Evolutionary conservation across 92 coral and sea anemone genomes (phyloP).

Genomic region (Epizoanthus scotinus): DNA sequence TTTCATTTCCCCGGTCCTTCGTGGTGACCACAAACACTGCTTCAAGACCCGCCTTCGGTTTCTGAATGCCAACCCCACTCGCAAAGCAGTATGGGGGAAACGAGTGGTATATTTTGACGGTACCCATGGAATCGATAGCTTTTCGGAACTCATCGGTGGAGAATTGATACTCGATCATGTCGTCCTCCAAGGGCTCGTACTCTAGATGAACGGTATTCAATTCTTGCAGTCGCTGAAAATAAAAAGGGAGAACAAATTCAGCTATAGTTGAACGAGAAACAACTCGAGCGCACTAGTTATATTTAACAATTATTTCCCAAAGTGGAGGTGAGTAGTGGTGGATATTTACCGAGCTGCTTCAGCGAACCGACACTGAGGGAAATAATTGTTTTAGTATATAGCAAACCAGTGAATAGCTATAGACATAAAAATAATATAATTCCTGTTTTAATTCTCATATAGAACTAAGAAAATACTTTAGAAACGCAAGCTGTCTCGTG

Average conservation of each 20-base stretch:
- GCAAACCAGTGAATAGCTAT: too few species aligned
- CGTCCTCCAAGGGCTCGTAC: conserved; percentile 88
- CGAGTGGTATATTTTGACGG: conserved; percentile 79
- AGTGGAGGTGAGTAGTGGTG: too few species aligned
- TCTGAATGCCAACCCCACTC: conserved; percentile 86
- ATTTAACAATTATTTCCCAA: too few species aligned
- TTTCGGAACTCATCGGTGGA: conserved; percentile 86
- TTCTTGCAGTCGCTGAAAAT: conserved; percentile 70
- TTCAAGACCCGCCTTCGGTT: conserved; percentile 91
- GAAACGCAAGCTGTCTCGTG: too few species aligned
- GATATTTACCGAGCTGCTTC: too few species aligned
- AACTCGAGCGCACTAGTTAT: too few species aligned
- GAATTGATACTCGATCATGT: conserved; percentile 80
- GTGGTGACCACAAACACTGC: conserved; percentile 94
- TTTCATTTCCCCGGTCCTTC: conserved; percentile 88
- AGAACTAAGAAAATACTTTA: too few species aligned
- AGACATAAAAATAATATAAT: too few species aligned
- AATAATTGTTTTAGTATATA: too few species aligned
- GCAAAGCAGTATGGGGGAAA: conserved; percentile 91
- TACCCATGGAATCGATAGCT: conserved; percentile 77
- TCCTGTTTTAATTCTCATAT: too few species aligned
- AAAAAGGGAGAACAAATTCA: background rate
- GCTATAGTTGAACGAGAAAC: too few species aligned
- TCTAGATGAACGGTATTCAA: conserved; percentile 75
- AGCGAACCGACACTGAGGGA: too few species aligned